These are phyloP conservation scores for Bagarius yarrelli DNA, from an alignment of 2,113 vertebrate species.

Conservation along the genomic window DNA sequence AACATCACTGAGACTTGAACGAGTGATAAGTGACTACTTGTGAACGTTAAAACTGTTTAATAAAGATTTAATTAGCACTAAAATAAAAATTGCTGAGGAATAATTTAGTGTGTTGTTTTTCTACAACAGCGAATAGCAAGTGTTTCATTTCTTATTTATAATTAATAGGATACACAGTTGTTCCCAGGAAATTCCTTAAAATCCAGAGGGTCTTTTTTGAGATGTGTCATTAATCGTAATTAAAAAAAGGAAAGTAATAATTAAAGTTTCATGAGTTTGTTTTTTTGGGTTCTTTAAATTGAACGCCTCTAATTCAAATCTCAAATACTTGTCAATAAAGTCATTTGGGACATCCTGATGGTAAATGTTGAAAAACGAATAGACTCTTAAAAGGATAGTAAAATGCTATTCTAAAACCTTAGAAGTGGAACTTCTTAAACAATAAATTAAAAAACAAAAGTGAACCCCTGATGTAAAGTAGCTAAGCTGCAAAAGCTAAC, in stretches of 20 bases:
- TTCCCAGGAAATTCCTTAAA: neutral
- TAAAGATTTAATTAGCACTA: too few species aligned
- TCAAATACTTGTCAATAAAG: neutral
- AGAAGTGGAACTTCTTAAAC: neutral
- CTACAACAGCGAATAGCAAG: neutral
- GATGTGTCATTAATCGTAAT: too few species aligned
- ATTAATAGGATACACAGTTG: neutral
- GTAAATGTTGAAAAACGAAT: neutral
- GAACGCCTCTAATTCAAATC: neutral
- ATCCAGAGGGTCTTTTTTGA: neutral
- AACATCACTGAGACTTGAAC: too few species aligned
- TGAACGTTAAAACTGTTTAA: too few species aligned
- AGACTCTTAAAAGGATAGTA: neutral
- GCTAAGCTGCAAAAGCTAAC: neutral
- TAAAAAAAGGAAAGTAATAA: too few species aligned
- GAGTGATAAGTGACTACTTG: too few species aligned
- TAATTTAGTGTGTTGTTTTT: neutral
- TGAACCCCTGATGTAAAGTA: neutral
- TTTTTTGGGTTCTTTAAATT: neutral
- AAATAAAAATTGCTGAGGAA: too few species aligned
- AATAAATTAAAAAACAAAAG: neutral
- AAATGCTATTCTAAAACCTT: neutral
- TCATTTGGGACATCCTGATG: neutral
- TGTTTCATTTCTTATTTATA: neutral
- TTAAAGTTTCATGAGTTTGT: too few species aligned